phyloP scores from a whole-genome alignment of 53 echinoderm and acorn worm species.

The Pentamera pediparva region DNA sequence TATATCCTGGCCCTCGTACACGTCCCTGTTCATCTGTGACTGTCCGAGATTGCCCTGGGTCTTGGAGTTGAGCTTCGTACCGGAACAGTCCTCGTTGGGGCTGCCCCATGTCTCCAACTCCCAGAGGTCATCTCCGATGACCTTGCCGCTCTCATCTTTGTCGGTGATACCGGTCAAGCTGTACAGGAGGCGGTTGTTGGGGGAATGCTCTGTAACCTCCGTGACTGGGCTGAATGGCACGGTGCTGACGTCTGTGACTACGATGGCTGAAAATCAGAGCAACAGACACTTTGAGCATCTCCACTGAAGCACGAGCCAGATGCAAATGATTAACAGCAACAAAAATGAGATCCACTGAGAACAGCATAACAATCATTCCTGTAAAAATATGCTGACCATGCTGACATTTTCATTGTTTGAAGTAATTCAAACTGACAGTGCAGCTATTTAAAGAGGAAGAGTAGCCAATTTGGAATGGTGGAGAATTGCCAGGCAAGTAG shows the following conservation, averaged over 20 bases:
- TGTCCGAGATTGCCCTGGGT: slow-evolving; percentile 33
- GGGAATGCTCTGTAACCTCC: slow-evolving; percentile 50
- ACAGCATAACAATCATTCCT: too few relatives aligned
- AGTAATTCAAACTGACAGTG: too few relatives aligned
- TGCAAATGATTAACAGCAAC: too few relatives aligned
- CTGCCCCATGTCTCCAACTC: slow-evolving; percentile 71
- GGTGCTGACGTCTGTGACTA: slow-evolving; percentile 33
- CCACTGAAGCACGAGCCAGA: too few relatives aligned
- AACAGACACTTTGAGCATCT: too few relatives aligned
- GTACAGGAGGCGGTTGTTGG: slow-evolving; percentile 60
- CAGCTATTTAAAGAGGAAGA: too few relatives aligned
- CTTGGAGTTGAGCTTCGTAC: slow-evolving; percentile 56
- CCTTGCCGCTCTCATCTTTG: slow-evolving; percentile 57
- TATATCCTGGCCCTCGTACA: slow-evolving; percentile 60
- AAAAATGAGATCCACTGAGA: too few relatives aligned
- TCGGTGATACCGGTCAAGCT: slow-evolving; percentile 57
- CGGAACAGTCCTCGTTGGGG: slow-evolving; percentile 52
- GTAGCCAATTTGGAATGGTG: too few relatives aligned
- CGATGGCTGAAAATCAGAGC: too few relatives aligned
- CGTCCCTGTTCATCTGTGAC: slow-evolving; percentile 64
- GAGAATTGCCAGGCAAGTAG: too few relatives aligned
- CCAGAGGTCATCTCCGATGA: slow-evolving; percentile 63
- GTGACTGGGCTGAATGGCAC: slow-evolving; percentile 21
- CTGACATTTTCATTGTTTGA: too few relatives aligned
- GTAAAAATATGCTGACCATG: too few relatives aligned